Conservation (phyloP, 2,888 invertebrate species). For the Polymixis flavicincta region DNA sequence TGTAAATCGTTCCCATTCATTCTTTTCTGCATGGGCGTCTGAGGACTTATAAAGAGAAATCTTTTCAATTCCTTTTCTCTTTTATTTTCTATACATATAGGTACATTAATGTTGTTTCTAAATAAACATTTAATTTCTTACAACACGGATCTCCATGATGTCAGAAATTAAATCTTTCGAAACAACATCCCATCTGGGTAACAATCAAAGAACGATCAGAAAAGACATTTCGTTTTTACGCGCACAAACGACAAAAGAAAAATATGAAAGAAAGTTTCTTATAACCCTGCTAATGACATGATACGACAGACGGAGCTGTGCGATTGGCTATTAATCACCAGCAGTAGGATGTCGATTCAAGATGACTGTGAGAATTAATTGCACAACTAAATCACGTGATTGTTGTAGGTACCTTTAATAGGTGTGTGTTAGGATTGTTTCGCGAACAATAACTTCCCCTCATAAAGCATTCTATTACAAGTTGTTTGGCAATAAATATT, state of each 20-base stretch:
- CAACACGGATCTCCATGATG: too few relatives aligned
- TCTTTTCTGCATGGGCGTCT: constrained; percentile 35
- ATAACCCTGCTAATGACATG: constrained; percentile 41
- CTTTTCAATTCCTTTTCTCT: constrained; percentile 27
- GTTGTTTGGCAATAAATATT: constrained; percentile 24
- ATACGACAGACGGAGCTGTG: constrained; percentile 35
- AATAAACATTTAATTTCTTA: constrained; percentile 10
- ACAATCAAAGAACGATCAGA: constrained; percentile 40
- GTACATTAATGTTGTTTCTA: background rate
- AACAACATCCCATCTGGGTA: too few relatives aligned
- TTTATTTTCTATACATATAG: background rate
- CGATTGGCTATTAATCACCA: constrained; percentile 76
- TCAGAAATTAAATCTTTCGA: too few relatives aligned
- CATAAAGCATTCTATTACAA: constrained; percentile 17
- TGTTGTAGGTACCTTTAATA: constrained; percentile 15
- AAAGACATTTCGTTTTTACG: constrained; percentile 28
- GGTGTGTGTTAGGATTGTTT: background rate
- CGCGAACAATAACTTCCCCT: constrained; percentile 11
- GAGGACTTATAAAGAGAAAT: constrained; percentile 36
- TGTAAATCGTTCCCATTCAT: constrained; percentile 49
- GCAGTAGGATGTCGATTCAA: constrained; percentile 75
- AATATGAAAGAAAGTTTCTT: constrained; percentile 30
- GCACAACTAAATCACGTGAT: constrained; percentile 52
- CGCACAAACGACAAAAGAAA: constrained; percentile 15
- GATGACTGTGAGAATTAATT: constrained; percentile 80